Percentiles rank a stretch among this genome's conserved stretches.
phyloP scores from a whole-genome alignment of 2,888 invertebrate species.

The Coenonympha arcania region DNA sequence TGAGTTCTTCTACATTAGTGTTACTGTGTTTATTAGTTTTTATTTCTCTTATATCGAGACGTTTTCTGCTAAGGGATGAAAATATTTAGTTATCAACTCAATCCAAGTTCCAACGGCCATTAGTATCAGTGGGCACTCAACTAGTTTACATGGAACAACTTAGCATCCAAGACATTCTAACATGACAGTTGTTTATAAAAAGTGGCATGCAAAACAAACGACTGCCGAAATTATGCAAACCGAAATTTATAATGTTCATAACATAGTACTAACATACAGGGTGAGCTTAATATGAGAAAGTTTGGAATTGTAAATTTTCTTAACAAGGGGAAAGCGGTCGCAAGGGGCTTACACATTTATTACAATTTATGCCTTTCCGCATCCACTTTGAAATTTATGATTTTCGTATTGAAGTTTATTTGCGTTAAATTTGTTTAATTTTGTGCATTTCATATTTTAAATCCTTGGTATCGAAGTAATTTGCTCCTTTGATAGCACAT shows the following conservation, averaged over 20 bases:
- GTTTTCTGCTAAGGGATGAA: too few species aligned
- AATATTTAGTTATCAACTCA: too few species aligned
- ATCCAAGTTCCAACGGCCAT: too few species aligned
- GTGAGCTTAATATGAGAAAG: conserved; percentile 22
- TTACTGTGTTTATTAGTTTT: too few species aligned
- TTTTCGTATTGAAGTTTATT: conserved; percentile 15
- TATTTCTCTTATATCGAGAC: too few species aligned
- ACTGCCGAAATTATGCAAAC: conserved; percentile 12
- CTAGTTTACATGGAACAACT: too few species aligned
- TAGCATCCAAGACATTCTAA: too few species aligned
- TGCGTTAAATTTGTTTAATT: conserved; percentile 1
- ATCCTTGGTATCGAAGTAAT: background rate
- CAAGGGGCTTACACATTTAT: conserved; percentile 28
- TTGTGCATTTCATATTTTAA: background rate
- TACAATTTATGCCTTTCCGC: conserved; percentile 30
- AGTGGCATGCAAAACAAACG: background rate
- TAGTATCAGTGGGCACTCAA: too few species aligned
- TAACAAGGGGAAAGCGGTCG: conserved; percentile 24
- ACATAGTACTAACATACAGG: conserved; percentile 16
- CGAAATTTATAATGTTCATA: conserved; percentile 14
- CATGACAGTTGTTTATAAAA: too few species aligned
- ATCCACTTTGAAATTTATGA: conserved; percentile 28
- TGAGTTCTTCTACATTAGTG: too few species aligned
- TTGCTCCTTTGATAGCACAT: too few species aligned
- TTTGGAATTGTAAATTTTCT: conserved; percentile 33